Evolutionary conservation across 1,140 invertebrate genomes (phyloP), one percentile per base, ranked within the genome.

Genomic region (Galendromus occidentalis): DNA sequence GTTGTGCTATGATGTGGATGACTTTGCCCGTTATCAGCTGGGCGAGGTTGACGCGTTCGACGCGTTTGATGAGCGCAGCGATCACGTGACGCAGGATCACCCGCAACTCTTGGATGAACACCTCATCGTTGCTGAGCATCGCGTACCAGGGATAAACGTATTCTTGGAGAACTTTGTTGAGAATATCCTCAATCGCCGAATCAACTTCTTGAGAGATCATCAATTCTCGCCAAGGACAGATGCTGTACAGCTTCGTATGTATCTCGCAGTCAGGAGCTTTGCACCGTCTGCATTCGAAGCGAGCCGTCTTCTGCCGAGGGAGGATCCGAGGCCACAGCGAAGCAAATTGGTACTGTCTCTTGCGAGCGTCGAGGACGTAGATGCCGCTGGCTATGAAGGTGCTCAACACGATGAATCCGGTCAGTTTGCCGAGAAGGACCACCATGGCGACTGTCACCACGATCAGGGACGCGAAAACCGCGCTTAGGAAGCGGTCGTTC

Each of bases 261-360:
- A 59, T 59, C 33, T 59, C 51, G 22, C 51, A 59, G 33, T 59
- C 51, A 22, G 51, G 33, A 33, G 33, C 51, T 33, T 59, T 59
- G 33, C 51, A 59, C 2, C 51, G 51, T 59, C 51, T 25, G 51
- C 51, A 59, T 59, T 59, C 51, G 20, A 59, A 59, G 22, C 51
- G 51, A 25, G 51, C 51, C 14, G 9, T 25, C 17, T 59, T 59
- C 51, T 29, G 25, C 20, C 33, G 25, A 17, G 51, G 51, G 14
- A 9, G 25, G 2, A 59, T 59, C 51, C 51, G 51, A 17, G 51
- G 51, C 51, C 51, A 59, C 9, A 59, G 33, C 12, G 51, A 59
- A 14, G 22, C 1, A 17, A 59, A 20, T 59, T 59, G 51, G 6
- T 59, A 29, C 14, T 59, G 51, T 29, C 51, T 25, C 33, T 59